These are phyloP conservation scores for Chaenodraco wilsoni DNA, from an alignment of 2,797 vertebrate genomes.

Conservation along the genomic window DNA sequence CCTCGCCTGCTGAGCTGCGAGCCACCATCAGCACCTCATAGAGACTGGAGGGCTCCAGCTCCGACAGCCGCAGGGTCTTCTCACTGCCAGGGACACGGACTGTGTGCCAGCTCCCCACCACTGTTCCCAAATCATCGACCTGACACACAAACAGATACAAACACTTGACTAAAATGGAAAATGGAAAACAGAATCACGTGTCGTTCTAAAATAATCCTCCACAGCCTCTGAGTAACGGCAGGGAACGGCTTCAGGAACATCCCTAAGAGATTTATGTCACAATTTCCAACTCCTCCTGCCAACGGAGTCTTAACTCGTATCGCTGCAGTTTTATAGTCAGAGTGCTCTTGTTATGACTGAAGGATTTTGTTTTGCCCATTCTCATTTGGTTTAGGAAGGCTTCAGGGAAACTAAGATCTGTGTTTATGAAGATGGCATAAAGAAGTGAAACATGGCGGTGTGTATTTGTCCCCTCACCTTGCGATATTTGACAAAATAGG, in stretches of 20 bases:
- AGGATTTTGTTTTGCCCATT: constrained; percentile 11
- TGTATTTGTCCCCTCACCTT: constrained; percentile 84
- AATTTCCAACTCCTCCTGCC: constrained; percentile 70
- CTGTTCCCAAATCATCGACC: constrained; percentile 87
- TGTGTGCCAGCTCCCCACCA: constrained; percentile 90
- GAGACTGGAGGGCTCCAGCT: constrained; percentile 93
- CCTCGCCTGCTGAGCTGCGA: constrained; percentile 89
- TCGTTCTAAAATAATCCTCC: constrained; percentile 18
- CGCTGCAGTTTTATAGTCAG: constrained; percentile 60
- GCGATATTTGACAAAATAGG: constrained; percentile 96
- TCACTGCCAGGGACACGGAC: constrained; percentile 96
- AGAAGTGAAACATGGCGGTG: not conserved
- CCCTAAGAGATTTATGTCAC: constrained; percentile 63
- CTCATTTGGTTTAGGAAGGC: constrained; percentile 32
- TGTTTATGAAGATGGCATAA: not conserved
- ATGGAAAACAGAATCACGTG: constrained; percentile 45
- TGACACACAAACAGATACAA: constrained; percentile 66
- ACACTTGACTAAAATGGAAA: constrained; percentile 38
- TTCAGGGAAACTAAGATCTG: not conserved
- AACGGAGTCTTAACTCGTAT: constrained; percentile 54
- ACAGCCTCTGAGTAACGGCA: constrained; percentile 31
- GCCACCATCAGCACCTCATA: constrained; percentile 99
- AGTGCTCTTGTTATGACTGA: constrained; percentile 60
- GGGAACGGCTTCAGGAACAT: constrained; percentile 47
- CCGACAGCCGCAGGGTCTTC: constrained; percentile 90